Base-by-base conservation (phyloP, 2,797 vertebrate genomes). In the Chaunax sp. region DNA sequence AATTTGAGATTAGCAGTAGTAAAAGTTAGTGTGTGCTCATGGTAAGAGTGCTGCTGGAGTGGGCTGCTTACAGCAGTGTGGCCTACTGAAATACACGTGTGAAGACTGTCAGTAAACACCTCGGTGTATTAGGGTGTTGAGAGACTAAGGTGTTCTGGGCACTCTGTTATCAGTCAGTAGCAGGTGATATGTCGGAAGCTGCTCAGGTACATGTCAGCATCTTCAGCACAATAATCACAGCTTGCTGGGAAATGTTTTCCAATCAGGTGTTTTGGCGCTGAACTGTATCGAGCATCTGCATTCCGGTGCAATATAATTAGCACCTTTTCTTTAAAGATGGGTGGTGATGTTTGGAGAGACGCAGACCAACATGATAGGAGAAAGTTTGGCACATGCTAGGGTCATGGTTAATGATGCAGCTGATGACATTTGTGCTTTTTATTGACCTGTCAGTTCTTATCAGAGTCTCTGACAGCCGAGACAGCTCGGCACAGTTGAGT, bases 401-500 rank as follows among this genome's bases (percentile, higher is more conserved):
- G 23, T 37, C 23, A 41, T 33, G 72, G 82, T 88, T 90, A 80
- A 87, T 86, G 72, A 89, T 74, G 61, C 64, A 91, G 89, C 85
- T 81, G 92, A 93, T 90, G 87, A 79, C 82, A 89, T 92, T 85
- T 89, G 83, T 57, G 81, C 77, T 95, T 93, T 44, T 94, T 94
- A 95, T 92, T 91, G 72, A 89, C 89, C 87, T 92, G 92, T 93
- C 93, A 92, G 83, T 91, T 93, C 84, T 91, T 85, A 89, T 90
- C 91, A 89, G 69, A 66, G 71, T 87, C 92, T 93, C 82, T 83
- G 38, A 15, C 28, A 9, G 80, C 83, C 82, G 93, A 93, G 80
- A 65, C 46, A 30, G 67, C 70, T 64, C 4, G 46, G 23, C 6
- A n/a, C 54, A 18, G 28, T 30, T 6, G 11, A 43, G 80, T 68